A percentile compares a stretch with the other conserved stretches of the same genome.
Conservation (phyloP, 2,113 vertebrate genomes). For the Cebidichthys violaceus region DNA sequence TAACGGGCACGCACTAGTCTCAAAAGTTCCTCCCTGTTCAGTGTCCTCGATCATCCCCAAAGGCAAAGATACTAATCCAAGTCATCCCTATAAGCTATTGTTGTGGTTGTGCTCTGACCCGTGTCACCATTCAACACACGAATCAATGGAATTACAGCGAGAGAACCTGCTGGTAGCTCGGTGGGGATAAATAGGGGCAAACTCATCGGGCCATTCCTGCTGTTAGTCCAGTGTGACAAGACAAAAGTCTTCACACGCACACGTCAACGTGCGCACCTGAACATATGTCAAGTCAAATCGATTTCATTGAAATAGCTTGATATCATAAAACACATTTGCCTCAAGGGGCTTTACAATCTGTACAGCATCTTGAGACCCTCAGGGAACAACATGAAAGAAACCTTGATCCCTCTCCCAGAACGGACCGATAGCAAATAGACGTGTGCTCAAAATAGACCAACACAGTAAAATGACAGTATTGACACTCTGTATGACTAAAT, state of each 20-base stretch:
- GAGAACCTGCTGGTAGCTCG: constrained; percentile 35
- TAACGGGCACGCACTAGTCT: not conserved
- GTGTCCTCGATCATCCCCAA: not conserved
- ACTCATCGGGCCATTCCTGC: constrained; percentile 12
- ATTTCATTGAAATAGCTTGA: not conserved
- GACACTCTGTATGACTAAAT: not conserved
- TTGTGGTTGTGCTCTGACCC: constrained; percentile 17
- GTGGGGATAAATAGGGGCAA: not conserved
- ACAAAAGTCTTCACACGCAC: not conserved
- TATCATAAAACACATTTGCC: not conserved
- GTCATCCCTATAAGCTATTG: not conserved
- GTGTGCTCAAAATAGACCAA: not conserved
- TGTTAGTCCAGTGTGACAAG: constrained; percentile 17
- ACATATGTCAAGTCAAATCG: not conserved
- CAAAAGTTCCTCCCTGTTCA: not conserved
- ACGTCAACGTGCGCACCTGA: not conserved
- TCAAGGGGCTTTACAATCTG: not conserved
- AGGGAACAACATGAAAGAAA: not conserved
- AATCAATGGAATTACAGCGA: constrained; percentile 21
- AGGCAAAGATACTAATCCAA: not conserved
- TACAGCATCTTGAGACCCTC: not conserved
- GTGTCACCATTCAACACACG: constrained; percentile 23
- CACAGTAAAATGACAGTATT: not conserved
- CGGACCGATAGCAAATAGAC: not conserved
- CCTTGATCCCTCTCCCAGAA: not conserved